Evolutionary conservation across 2,113 vertebrate species (phyloP), one percentile per base, ranked within the genome.

Genomic region (Grammomys surdaster): DNA sequence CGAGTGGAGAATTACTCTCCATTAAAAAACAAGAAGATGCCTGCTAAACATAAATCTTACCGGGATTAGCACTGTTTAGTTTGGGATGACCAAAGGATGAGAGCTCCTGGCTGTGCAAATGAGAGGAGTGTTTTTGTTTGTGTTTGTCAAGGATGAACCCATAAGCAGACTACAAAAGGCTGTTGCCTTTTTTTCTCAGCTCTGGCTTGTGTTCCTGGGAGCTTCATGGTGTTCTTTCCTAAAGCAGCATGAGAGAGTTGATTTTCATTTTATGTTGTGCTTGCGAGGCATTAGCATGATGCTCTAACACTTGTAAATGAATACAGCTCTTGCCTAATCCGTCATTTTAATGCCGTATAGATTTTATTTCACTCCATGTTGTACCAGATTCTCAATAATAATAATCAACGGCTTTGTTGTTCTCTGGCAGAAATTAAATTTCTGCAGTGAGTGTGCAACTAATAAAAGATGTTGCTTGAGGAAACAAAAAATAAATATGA

Each of bases 291-390:
- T 99, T 99, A 99, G 99, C 98, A 99, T 99, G 99, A 99, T 99
- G 99, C 99, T 99, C 99, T 99, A 99, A 99, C 99, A 99, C 99
- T 99, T 99, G 99, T 99, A 99, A 99, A 99, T 99, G 99, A 99
- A 99, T 99, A 99, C 98, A 98, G 99, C 99, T 98, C 99, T 99
- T 98, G 98, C 99, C 99, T 99, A 99, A 99, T 99, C 99, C 99
- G 99, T 99, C 99, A 99, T 99, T 99, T 99, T 99, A 99, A 99
- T 99, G 99, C 99, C 99, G 99, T 99, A 99, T 99, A 99, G 99
- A 99, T 99, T 99, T 99, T 99, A 99, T 99, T 99, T 99, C 99
- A 99, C 98, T 99, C 98, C 98, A 98, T 99, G 99, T 99, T 99
- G 98, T 99, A 99, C 99, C 99, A 99, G 99, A 99, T 99, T 99